Conservation (phyloP, 2,888 invertebrate species). For the Hypomecis punctinalis region DNA sequence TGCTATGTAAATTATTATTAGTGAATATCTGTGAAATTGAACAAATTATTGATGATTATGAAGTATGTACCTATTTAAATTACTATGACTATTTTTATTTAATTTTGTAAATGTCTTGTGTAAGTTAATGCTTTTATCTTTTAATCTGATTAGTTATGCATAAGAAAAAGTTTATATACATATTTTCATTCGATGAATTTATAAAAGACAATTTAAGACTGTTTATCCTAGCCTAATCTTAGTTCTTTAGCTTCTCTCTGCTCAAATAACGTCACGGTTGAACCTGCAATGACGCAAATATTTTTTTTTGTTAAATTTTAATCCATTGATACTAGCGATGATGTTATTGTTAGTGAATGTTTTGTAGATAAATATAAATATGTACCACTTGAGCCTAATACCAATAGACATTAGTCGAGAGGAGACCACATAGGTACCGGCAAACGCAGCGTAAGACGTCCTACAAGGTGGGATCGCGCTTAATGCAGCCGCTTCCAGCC, state of each 20-base stretch:
- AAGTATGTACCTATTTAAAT: constrained; percentile 29
- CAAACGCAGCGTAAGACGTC: too few species aligned
- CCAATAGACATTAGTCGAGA: too few species aligned
- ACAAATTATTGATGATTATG: constrained; percentile 34
- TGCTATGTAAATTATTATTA: constrained; percentile 31
- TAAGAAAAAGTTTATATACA: constrained; percentile 12
- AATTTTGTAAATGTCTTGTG: constrained; percentile 13
- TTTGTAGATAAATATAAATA: too few species aligned
- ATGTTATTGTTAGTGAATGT: too few species aligned
- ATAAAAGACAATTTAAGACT: constrained; percentile 77
- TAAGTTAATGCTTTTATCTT: constrained; percentile 13
- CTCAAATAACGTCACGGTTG: constrained; percentile 56
- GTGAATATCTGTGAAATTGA: constrained; percentile 26
- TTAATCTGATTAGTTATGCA: constrained; percentile 1
- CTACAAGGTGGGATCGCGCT: too few species aligned
- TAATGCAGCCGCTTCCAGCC: too few species aligned
- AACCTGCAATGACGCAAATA: constrained; percentile 57
- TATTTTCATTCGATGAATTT: constrained; percentile 43
- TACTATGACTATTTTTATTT: constrained; percentile 47
- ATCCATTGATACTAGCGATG: too few species aligned
- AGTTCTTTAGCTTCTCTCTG: constrained; percentile 52
- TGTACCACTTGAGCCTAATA: too few species aligned
- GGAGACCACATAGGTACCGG: too few species aligned
- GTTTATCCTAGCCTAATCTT: constrained; percentile 56
- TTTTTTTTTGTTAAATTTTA: background rate